Evolutionary conservation across 1,140 invertebrate species (phyloP), one percentile per base, ranked within the genome.

Genomic region (Neodiprion fabricii): DNA sequence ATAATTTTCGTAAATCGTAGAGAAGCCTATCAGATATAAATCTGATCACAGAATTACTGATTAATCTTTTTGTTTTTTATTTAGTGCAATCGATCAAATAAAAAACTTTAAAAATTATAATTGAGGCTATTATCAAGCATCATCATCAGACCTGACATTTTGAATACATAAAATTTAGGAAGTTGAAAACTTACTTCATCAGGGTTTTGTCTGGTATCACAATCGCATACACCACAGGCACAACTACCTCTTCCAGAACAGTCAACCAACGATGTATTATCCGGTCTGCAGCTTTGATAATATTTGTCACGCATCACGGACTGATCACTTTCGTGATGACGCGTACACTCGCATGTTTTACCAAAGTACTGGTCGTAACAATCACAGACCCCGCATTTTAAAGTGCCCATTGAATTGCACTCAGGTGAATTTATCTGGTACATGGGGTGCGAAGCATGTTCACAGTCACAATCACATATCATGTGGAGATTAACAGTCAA

Each of bases 391-490:
- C 97, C 97, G 87, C 97, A 99, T 82, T 94, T 94, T 1, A 92
- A 90, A 8, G 92, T 93, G 67, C 95, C 95, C 67, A 89, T 85
- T 1, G 86, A 84, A 77, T 88, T 92, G 85, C 95, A 97, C 71
- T 91, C 84, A 0, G 82, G 12, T 2, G 93, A 91, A 17, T 89
- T 84, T 9, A 76, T 74, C 74, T 90, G 80, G 76, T 88, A 92
- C 75, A 91, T 91, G 70, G 81, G 81, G 76, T 92, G 90, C 68
- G 90, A 90, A 0, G 87, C 85, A 75, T 90, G 89, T 84, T 97
- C 96, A 86, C 97, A 99, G 28, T 93, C 93, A 81, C 97, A 99
- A 77, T 96, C 93, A 82, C 97, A 99, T 1, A 96, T 86, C 91
- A 98, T 95, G 82, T 97, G 93, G 74, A 99, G 84, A 79, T 97